Conservation (phyloP, 1,140 invertebrate species). For the Thrips palmi region DNA sequence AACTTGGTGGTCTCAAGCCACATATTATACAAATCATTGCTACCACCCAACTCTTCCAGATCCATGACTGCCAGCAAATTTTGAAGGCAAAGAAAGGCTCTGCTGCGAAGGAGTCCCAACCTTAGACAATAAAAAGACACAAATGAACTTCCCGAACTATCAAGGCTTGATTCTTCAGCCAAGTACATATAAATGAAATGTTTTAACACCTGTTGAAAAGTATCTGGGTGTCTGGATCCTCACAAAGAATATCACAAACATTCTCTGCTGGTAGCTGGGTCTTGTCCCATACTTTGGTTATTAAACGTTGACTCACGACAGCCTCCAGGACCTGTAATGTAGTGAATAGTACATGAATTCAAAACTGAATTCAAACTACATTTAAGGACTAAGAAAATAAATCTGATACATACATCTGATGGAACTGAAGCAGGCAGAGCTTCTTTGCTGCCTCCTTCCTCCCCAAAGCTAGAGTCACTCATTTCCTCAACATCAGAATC, state of each 20-base stretch:
- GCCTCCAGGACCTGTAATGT: too few species aligned
- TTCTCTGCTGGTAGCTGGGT: conserved; percentile 28
- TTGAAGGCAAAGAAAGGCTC: conserved; percentile 42
- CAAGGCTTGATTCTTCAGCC: too few species aligned
- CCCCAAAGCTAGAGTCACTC: too few species aligned
- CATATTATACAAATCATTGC: conserved; percentile 27
- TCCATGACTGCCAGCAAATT: conserved; percentile 41
- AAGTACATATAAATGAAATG: conserved; percentile 22
- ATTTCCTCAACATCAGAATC: conserved; percentile 26
- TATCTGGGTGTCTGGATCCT: conserved; percentile 26
- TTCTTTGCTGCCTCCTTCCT: conserved; percentile 4
- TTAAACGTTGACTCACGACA: conserved; percentile 30
- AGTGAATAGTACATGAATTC: too few species aligned
- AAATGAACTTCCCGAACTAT: too few species aligned
- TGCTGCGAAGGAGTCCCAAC: too few species aligned
- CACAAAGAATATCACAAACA: conserved; percentile 27
- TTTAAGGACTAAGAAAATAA: too few species aligned
- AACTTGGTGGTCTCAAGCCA: too few species aligned
- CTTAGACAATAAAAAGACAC: too few species aligned
- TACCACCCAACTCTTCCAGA: conserved; percentile 35
- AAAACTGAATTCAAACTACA: too few species aligned
- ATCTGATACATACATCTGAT: too few species aligned
- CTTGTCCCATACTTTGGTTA: conserved; percentile 33
- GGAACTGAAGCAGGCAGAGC: conserved; percentile 16
- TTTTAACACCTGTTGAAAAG: conserved; percentile 24